Base-by-base conservation (phyloP, 2,888 invertebrate genomes). In the Sarcophaga variegata region DNA sequence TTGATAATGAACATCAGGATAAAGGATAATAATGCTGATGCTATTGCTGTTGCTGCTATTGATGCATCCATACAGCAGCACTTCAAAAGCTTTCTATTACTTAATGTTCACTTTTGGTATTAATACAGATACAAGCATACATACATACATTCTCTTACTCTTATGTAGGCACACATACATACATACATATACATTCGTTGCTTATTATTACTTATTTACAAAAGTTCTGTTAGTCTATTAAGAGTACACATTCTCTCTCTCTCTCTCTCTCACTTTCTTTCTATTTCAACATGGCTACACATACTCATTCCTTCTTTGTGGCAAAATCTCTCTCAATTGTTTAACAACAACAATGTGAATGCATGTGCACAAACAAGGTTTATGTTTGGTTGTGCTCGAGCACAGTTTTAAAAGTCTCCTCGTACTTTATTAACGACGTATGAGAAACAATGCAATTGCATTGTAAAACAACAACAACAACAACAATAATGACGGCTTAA, bases 61-160 rank as follows among this genome's bases (percentile, higher is more conserved):
- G 66, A 14, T 49, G 64, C 76, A 76, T 27, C 27, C 4, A n/a
- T 17, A 22, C 17, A 54, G 8, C 14, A 5, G 20, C 20, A 69
- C 22, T 70, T 70, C 22, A 70, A 62, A 70, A 70, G 54, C 22
- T 22, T 54, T 70, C 6, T 70, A 54, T 70, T 70, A 54, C 25
- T 70, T 70, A 70, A 70, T 22, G 25, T 70, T 54, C 8, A 70
- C 49, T 70, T 37, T 17, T 22, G 47, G 47, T 47, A 49, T 47
- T 69, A 69, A 45, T 17, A 37, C 2, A 37, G 66, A 11, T 14
- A 49, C 14, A 49, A 14, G 12, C 4, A 49, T 49, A 12, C 12
- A 49, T 6, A 12, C 4, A 14, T 14, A 14, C 12, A 14, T 49
- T 49, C 12, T 49, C 49, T 49, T 49, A 11, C 49, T 12, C 49